Base-by-base conservation (phyloP, 64 coral and sea anemone genomes). In the Actinia equina region DNA sequence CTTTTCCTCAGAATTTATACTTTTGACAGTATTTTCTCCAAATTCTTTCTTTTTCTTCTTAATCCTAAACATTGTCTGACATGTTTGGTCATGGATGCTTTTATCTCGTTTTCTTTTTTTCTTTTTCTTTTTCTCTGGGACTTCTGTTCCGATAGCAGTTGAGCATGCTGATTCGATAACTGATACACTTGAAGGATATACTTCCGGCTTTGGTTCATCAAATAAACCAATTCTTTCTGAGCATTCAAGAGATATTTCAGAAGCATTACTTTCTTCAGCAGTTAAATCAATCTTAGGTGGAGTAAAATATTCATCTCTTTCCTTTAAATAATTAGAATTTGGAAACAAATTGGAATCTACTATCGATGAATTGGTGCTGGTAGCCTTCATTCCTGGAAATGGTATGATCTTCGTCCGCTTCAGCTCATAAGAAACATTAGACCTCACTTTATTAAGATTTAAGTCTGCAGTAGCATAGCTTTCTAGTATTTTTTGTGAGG, bases 1-100 rank as follows among this genome's bases (percentile, higher is more conserved):
- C 13, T 74, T 74, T 30, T 74, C 69, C 13, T 65, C 62, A 20
- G n/a, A 23, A 7, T 65, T 22, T 23, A n/a, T 65, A 65, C 19
- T 65, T 2, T 10, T 65, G 62, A 20, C 62, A n/a, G 19, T 10
- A 23, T 65, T n/a, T 65, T 65, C n/a, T 23, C 15, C 62, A 65
- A 74, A 2, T 42, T 74, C 69, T 14, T 93, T 89, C 12, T 85
- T 86, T 42, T 90, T 93, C 83, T 96, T 93, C 77, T 96, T 96
- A 18, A 96, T 92, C 78, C 88, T 90, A 87, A 96, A 96, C 59
- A 87, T 90, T 44, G 94, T 96, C 70, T 96, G 94, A 30, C 94
- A 93, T 54, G 90, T 87, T 69, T 87, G 84, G 87, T 92, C 90
- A 83, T 80, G 65, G 13, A 85, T 58, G 86, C 78, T 71, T 77